phyloP scores from a whole-genome alignment of 30 jellyfish, hydroid and myxozoan species.

The Chironex yamaguchii region DNA sequence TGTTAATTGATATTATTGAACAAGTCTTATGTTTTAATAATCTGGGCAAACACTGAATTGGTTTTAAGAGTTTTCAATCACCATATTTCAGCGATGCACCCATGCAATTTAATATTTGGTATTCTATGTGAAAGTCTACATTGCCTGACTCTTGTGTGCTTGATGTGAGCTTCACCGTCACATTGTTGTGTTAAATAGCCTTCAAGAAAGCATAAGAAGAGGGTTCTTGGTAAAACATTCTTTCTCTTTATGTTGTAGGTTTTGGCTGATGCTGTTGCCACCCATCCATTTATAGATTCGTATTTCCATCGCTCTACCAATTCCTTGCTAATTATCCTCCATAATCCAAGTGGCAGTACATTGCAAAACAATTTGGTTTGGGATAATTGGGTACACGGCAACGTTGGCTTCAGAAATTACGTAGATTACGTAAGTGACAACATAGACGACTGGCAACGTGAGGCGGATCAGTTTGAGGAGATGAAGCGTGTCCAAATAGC shows the following conservation, averaged over 20 bases:
- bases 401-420: conserved; percentile 91
- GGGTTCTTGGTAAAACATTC: too few relatives aligned
- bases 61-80: too few relatives aligned
- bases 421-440: conserved; percentile 73
- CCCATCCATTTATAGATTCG: conserved; percentile 76
- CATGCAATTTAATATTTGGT: too few relatives aligned
- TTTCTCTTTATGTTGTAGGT: conserved; percentile 45
- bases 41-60: too few relatives aligned
- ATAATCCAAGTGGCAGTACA: conserved; percentile 68
- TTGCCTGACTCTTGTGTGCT: too few relatives aligned
- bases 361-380: conserved; percentile 45
- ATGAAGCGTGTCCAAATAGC: conserved; percentile 23
- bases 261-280: conserved; percentile 66
- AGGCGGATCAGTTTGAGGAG: conserved; percentile 62
- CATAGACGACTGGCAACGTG: conserved; percentile 78
- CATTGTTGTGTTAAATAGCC: too few relatives aligned
- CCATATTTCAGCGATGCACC: too few relatives aligned
- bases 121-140: too few relatives aligned
- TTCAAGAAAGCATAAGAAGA: too few relatives aligned
- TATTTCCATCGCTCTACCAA: conserved; percentile 68
- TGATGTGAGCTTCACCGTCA: too few relatives aligned
- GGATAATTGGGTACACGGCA: conserved; percentile 89
- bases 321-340: conserved; percentile 62
- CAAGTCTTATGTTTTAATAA: too few relatives aligned
- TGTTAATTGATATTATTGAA: too few relatives aligned